Conservation (phyloP, 2,113 vertebrate species). For the Castor canadensis region DNA sequence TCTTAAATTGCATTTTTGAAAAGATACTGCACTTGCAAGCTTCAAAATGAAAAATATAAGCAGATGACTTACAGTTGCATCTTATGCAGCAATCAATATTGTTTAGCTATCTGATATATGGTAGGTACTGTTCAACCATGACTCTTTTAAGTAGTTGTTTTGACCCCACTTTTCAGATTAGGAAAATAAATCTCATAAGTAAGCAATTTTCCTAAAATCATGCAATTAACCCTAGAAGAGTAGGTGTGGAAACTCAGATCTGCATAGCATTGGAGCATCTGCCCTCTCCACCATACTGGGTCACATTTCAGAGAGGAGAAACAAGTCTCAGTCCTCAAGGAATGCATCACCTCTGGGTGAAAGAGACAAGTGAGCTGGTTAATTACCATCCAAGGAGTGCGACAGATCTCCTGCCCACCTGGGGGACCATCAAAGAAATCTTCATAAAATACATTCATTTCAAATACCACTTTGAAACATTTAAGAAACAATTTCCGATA, state of each 20-base stretch:
- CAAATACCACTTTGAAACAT: not conserved
- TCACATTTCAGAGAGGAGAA: not conserved
- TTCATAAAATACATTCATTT: not conserved
- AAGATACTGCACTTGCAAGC: not conserved
- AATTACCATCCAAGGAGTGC: not conserved
- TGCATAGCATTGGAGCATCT: not conserved
- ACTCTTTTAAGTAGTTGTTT: not conserved
- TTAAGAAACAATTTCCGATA: not conserved
- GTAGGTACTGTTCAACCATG: not conserved
- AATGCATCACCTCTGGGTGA: not conserved
- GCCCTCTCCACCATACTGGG: not conserved
- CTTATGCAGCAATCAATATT: not conserved
- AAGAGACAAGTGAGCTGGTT: not conserved
- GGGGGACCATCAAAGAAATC: not conserved
- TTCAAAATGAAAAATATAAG: conserved; percentile 9
- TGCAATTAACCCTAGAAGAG: not conserved
- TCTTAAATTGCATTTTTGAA: too few species aligned
- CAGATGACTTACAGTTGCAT: not conserved
- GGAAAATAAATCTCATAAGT: not conserved
- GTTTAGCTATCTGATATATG: not conserved
- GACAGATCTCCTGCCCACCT: not conserved
- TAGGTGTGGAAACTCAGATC: not conserved
- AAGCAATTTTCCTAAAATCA: not conserved
- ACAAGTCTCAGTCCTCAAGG: not conserved
- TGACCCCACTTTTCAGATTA: not conserved